Base-by-base conservation (phyloP, 2,888 invertebrate genomes). In the Ormyrus rosae region DNA sequence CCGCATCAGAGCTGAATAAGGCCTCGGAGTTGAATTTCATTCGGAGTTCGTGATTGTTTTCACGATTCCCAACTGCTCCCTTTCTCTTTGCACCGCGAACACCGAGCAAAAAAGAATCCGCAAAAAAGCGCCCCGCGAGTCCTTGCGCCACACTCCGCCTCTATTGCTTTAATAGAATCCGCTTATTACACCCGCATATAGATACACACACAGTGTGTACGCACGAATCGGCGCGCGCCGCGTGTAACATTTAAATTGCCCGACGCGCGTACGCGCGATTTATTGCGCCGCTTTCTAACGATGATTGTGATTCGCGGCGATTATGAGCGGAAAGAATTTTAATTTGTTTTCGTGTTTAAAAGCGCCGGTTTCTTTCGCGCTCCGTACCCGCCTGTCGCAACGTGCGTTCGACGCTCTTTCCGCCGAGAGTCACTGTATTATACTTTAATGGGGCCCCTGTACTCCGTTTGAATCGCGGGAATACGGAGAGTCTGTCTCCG, bases 201-300 rank as follows among this genome's bases (percentile, higher is more conserved):
- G 6, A 0, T 48, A 8, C 53, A 9, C 53, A 9, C 9, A 51
- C 50, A 9, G 7, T 6, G 5, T 13, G 5, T 13, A 73, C 2
- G n/a, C 8, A 34, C 34, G 34, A 34, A 34, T 19, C 19, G n/a
- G n/a, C 19, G 19, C n/a, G 45, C 9, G 6, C 46, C 45, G 10
- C n/a, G 34, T 67, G 67, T 58, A 76, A 55, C 61, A 53, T 61
- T 68, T 61, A 70, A 70, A 70, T 58, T 58, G 51, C 13, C 70
- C 50, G 34, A 34, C 6, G 45, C 5, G 53, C 46, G 46, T 46
- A 19, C 64, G 60, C 19, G 58, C 50, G 73, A 72, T 81, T 69
- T 81, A 81, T 77, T 64, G 69, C 73, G 69, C 69, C 73, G 73
- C 78, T 74, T 81, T 78, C 78, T 67, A 81, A 71, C 68, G 71